Base-by-base conservation (phyloP, 2,888 invertebrate genomes). In the Chrysolina haemoptera region DNA sequence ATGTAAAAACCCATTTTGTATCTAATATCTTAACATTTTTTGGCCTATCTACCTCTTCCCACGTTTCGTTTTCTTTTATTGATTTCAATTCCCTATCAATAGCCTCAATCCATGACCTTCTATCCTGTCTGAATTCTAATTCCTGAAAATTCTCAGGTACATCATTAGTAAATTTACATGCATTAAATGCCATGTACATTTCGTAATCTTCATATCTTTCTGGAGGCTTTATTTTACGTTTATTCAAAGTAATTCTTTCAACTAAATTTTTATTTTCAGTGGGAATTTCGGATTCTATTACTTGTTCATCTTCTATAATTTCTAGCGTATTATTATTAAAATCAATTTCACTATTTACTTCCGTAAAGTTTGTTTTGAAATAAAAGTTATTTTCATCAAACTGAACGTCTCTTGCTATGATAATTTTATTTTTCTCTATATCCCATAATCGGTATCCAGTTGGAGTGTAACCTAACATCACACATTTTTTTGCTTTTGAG, bases 391-490 rank as follows among this genome's bases (percentile, higher is more conserved):
- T 71, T 74, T 82, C 81, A 66, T 79, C 72, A 63, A 82, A 79
- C 70, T 16, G 72, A 20, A 81, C 79, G 71, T 79, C 77, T 77
- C 78, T 72, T 50, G 78, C 76, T 18, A 35, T 41, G 10, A 77
- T 53, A 18, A 81, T 76, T 79, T 76, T 22, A 43, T 81, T 70
- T 64, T 64, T 74, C 53, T 76, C 63, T 20, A 53, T 67, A 77
- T 80, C 62, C 78, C 78, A 82, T 65, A 82, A 50, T 68, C 80
- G 65, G 27, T 80, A 83, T n/a, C 80, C 82, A 22, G 46, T 68
- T 62, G 71, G 67, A 65, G 48, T 66, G 71, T 82, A 83, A 59
- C 82, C 82, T 16, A 82, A 73, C 80, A 82, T 78, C 62, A 78
- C 76, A 18, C 68, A 64, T 18, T 69, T 69, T 11, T 62, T 11